Base-by-base conservation (phyloP, 35 echinoderm and acorn worm genomes). In the Apostichopus californicus region DNA sequence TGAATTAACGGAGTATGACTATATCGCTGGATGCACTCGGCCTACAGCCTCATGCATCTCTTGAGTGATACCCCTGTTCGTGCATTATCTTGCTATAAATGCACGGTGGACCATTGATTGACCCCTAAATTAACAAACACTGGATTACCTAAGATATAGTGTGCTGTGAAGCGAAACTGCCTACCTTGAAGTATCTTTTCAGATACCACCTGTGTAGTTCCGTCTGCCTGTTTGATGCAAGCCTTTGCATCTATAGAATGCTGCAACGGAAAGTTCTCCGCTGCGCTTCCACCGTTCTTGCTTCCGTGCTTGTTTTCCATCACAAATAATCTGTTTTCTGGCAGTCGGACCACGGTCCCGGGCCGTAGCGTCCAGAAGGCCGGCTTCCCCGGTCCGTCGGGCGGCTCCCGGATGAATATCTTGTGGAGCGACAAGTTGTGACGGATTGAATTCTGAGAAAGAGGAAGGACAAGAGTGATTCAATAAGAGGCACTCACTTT, bases 351-450 rank as follows among this genome's bases (percentile, higher is more conserved):
- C 21, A 98, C 94, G 2, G 96, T 98, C 15, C 96, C 96, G 11
- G 96, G 92, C 17, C 91, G 83, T 21, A 99, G 91, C 12, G 95
- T 99, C 97, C 97, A 99, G 89, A 93, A 96, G 5, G 97, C 95
- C 8, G 97, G 93, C 65, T 96, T 96, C 15, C 97, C 95, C 23
- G 93, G 93, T 17, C 92, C 93, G 1, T 85, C 65, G 0, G 97
- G 95, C 4, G 95, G 86, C 72, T 99, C 95, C 1, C 97, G 87
- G 68, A 99, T 91, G 57, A 99, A 99, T 73, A 99, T 99, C 88
- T 99, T 96, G 91, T 99, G 97, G 4, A 99, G 89, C 0, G 97
- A 99, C 21, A 99, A 85, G 86, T 99, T 99, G 89, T 99, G 97
- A 24, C 97, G 89, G 78, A 99, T 99, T 13, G 97, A 99, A 86